phyloP scores from a whole-genome alignment of 2,888 invertebrate genomes.

The Mellilla xanthometata region DNA sequence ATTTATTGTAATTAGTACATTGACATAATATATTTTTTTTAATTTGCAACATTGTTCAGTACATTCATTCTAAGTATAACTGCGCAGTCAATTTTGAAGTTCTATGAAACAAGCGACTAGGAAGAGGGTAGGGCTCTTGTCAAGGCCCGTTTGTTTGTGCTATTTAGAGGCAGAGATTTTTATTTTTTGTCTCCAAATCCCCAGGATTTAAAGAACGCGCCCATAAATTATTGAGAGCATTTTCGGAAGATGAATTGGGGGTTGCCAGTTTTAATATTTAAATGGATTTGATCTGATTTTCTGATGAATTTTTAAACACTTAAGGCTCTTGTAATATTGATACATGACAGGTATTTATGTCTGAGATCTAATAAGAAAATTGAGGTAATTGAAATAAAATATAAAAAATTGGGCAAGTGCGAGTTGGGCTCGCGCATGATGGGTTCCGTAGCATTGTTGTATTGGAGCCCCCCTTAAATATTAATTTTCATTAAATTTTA shows the following conservation, averaged over 20 bases:
- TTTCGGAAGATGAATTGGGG: constrained; percentile 12
- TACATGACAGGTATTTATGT: not conserved
- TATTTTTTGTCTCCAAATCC: constrained; percentile 28
- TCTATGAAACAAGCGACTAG: not conserved
- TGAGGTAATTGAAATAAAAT: too few species aligned
- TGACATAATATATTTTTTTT: too few species aligned
- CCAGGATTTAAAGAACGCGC: constrained; percentile 10
- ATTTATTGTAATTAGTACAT: too few species aligned
- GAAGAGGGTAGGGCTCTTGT: constrained; percentile 30
- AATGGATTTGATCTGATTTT: constrained; percentile 3
- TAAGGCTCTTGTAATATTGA: not conserved
- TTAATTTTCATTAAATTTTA: too few species aligned
- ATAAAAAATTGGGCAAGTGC: too few species aligned
- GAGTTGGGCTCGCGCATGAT: too few species aligned
- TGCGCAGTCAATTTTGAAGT: too few species aligned
- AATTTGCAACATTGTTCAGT: too few species aligned
- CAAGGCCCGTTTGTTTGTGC: constrained; percentile 35
- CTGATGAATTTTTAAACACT: not conserved
- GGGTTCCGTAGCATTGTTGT: too few species aligned
- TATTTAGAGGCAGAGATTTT: constrained; percentile 42
- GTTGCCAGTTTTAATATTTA: constrained; percentile 11
- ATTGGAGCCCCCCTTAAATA: too few species aligned
- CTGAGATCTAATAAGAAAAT: too few species aligned
- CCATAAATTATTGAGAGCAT: constrained; percentile 18
- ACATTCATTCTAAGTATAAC: too few species aligned